Evolutionary conservation across 2,113 vertebrate species (phyloP).

Genomic region (Cryptotis parvus): DNA sequence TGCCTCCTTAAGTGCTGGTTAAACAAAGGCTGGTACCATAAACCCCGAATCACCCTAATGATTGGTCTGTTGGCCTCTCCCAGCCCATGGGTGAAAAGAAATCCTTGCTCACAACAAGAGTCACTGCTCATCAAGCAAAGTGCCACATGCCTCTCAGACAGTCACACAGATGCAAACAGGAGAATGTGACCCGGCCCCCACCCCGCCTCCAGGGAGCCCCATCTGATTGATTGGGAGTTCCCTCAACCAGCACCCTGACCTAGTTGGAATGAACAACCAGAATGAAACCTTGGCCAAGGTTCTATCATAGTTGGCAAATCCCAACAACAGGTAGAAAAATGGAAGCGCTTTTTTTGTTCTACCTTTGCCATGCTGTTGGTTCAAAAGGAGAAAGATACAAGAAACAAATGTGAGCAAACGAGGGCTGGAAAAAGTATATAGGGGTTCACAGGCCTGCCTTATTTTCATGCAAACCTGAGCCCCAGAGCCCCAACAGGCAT

Average conservation of each 20-base stretch:
- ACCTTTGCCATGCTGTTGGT: not conserved
- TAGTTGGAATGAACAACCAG: not conserved
- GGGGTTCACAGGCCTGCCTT: too few relatives aligned
- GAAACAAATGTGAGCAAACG: not conserved
- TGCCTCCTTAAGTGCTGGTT: too few relatives aligned
- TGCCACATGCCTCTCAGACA: not conserved
- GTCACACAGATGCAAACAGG: not conserved
- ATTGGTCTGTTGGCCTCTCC: not conserved
- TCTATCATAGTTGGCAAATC: not conserved
- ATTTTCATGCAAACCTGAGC: too few relatives aligned
- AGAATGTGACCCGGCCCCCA: not conserved
- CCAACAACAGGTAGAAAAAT: not conserved
- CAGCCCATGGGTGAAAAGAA: not conserved
- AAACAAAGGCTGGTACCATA: not conserved
- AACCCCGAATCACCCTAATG: not conserved
- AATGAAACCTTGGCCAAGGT: not conserved
- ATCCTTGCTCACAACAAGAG: not conserved
- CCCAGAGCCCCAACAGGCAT: too few relatives aligned
- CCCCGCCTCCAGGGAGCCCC: not conserved
- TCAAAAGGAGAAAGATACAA: not conserved
- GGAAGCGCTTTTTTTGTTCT: not conserved
- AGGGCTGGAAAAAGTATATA: not conserved
- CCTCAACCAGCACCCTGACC: not conserved
- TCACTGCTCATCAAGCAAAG: not conserved
- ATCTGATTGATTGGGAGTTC: not conserved